Evolutionary conservation across 2,797 vertebrate genomes (phyloP), one percentile per base, ranked within the genome.

Genomic region (Yasuhikotakia modesta): DNA sequence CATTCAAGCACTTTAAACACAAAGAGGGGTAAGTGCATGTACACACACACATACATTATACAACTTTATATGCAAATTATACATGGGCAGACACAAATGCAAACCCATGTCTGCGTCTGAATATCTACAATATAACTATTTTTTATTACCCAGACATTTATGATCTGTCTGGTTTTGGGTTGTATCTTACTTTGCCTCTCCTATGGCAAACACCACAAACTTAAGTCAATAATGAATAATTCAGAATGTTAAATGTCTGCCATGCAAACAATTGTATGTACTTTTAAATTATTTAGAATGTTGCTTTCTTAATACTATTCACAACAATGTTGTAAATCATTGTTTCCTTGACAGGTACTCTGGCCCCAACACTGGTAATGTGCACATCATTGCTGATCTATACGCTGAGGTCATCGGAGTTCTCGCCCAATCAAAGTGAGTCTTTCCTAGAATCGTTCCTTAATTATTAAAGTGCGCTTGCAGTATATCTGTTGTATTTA

Each of bases 1-100:
- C 98, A 91, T 99, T 99, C 91, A 99, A 99, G 96, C 98, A 99
- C 97, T 99, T 99, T 99, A 99, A 99, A 95, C 97, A 99, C 90
- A 99, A 97, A 94, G 98, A 99, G 95, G 98, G 98, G 98, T 99
- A 91, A 97, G 95, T 92, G 35, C 4, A 91, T 97, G 95, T 92
- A 30, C 4, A 63, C 39, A 61, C 65, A 45, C 53, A 73, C 60
- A 48, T 55, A 22, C 30, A 53, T 48, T 57, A 48, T 55, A 22
- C 30, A 53, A 45, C 11, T 61, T 73, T 39, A 13, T 57, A 50
- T 68, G 68, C 68, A 78, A 78, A 71, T 45, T 52, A 3, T 52
- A 11, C 57, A 70, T 16, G 17, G 60, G 14, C 48, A 0, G 2
- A 17, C 43, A 61, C 6, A 71, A 70, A 78, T 77, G 14, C 43